Conservation (phyloP, 92 coral and sea anemone species). For the Bergia sp. region DNA sequence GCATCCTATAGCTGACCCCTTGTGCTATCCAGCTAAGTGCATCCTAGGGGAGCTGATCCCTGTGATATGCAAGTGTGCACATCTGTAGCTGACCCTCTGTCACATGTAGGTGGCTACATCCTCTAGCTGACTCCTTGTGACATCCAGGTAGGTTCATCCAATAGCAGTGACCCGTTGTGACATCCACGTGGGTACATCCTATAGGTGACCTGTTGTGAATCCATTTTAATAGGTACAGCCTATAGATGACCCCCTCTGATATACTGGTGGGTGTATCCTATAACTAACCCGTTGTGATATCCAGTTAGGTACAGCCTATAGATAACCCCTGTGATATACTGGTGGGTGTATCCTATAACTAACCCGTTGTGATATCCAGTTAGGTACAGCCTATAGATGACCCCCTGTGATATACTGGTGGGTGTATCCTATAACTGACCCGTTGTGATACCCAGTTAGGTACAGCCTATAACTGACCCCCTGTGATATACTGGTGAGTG, state of each 20-base stretch:
- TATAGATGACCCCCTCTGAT: background rate
- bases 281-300: background rate
- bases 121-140: background rate
- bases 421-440: background rate
- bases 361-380: background rate
- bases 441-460: background rate
- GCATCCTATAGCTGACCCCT: background rate
- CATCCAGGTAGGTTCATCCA: background rate
- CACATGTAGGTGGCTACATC: too few relatives aligned
- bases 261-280: background rate
- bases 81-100: too few relatives aligned
- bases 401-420: background rate
- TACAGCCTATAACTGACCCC: background rate
- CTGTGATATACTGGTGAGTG: background rate
- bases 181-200: background rate
- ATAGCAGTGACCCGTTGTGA: background rate
- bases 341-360: background rate
- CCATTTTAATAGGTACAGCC: background rate
- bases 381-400: background rate
- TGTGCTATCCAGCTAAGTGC: background rate
- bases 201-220: background rate
- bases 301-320: background rate
- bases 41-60: background rate
- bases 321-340: background rate
- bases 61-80: too few relatives aligned